Conservation (phyloP, 2,797 vertebrate genomes). For the Poecilia gillii region DNA sequence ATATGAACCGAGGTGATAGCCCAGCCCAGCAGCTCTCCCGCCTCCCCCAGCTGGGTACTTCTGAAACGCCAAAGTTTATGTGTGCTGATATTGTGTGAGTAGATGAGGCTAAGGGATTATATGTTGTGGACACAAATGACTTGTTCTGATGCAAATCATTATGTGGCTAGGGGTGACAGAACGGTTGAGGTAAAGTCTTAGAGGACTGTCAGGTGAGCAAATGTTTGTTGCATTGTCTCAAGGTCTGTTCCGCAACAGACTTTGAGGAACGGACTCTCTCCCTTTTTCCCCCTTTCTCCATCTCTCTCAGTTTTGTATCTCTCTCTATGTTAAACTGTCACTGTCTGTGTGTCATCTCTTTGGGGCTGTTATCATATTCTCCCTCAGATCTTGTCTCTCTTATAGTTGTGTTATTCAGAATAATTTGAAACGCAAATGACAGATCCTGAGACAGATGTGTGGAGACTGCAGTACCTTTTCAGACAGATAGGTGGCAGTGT, state of each 20-base stretch:
- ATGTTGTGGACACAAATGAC: slow-evolving; percentile 25
- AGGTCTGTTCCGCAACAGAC: slow-evolving; percentile 82
- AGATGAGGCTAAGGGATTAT: slow-evolving; percentile 10
- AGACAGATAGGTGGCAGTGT: slow-evolving; percentile 97
- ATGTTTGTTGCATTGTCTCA: slow-evolving; percentile 84
- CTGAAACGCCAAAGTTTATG: slow-evolving; percentile 38
- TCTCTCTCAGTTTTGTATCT: slow-evolving; percentile 24
- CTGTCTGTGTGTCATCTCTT: slow-evolving; percentile 89
- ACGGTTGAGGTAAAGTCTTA: slow-evolving; percentile 35
- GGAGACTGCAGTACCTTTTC: slow-evolving; percentile 80
- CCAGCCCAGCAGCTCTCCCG: slow-evolving; percentile 56
- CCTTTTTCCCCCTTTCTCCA: not conserved
- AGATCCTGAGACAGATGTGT: slow-evolving; percentile 82
- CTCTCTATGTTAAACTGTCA: slow-evolving; percentile 64
- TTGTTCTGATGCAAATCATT: slow-evolving; percentile 43
- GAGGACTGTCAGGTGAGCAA: slow-evolving; percentile 86
- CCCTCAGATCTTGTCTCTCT: slow-evolving; percentile 83
- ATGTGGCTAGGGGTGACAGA: slow-evolving; percentile 1
- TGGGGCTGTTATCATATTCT: slow-evolving; percentile 89
- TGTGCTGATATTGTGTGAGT: slow-evolving; percentile 43
- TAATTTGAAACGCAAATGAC: slow-evolving; percentile 84
- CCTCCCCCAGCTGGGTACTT: slow-evolving; percentile 52
- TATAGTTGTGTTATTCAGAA: slow-evolving; percentile 61
- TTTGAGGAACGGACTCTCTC: slow-evolving; percentile 81
- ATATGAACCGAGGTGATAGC: slow-evolving; percentile 68